These are phyloP conservation scores for Montifringilla adamsi DNA, from an alignment of 2,113 vertebrate species.

Conservation along the genomic window DNA sequence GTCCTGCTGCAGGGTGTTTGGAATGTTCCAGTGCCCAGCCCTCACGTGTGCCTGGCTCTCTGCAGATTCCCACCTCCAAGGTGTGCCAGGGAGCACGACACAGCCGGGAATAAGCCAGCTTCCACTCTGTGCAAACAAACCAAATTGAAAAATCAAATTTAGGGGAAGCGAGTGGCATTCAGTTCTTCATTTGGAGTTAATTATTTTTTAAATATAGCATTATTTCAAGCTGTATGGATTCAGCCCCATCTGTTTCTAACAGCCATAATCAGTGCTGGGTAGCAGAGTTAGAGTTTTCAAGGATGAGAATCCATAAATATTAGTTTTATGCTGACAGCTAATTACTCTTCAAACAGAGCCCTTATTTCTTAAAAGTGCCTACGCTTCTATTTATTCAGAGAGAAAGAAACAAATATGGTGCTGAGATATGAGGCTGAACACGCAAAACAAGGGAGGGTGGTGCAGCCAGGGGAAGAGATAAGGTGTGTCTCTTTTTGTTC, in stretches of 20 bases:
- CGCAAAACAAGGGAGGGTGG: background rate
- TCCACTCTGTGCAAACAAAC: background rate
- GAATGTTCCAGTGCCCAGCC: background rate
- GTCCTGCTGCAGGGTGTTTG: background rate
- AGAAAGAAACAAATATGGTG: background rate
- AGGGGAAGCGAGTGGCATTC: background rate
- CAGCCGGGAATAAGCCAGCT: background rate
- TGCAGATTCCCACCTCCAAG: background rate
- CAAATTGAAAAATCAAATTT: background rate
- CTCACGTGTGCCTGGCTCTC: background rate
- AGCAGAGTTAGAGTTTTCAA: slow-evolving; percentile 31
- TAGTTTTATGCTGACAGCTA: slow-evolving; percentile 56
- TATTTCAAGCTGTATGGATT: slow-evolving; percentile 22
- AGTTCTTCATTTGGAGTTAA: slow-evolving; percentile 45
- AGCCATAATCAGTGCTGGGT: slow-evolving; percentile 1
- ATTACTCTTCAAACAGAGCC: slow-evolving; percentile 56
- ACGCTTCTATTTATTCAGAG: slow-evolving; percentile 15
- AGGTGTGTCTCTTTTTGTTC: background rate
- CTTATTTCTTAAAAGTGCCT: slow-evolving; percentile 57
- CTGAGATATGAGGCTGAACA: background rate
- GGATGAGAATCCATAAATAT: slow-evolving; percentile 47
- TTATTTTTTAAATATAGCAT: slow-evolving; percentile 45
- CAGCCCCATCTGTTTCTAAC: slow-evolving; percentile 36
- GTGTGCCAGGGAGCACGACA: background rate
- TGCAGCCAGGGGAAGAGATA: background rate